These are phyloP conservation scores for Orthonychiurus folsomi DNA, from an alignment of 2,888 invertebrate species.

Conservation along the genomic window DNA sequence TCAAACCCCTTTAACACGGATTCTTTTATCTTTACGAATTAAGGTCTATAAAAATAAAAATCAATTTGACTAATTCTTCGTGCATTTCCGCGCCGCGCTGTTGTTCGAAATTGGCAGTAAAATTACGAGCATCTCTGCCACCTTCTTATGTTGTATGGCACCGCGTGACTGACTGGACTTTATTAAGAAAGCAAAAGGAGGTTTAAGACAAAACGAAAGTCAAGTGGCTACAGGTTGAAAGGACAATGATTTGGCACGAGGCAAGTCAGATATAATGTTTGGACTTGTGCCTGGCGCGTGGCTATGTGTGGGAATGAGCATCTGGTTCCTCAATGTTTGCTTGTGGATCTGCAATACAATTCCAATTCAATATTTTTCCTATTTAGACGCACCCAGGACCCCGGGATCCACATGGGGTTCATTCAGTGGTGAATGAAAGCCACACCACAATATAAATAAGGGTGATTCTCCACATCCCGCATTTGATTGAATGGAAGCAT, in stretches of 20 bases:
- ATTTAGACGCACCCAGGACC: slow-evolving; percentile 1
- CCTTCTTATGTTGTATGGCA: too few relatives aligned
- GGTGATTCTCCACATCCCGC: not conserved
- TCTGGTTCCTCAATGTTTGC: slow-evolving; percentile 33
- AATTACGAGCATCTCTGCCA: too few relatives aligned
- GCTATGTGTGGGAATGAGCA: slow-evolving; percentile 33
- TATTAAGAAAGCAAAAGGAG: too few relatives aligned
- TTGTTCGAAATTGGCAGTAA: too few relatives aligned
- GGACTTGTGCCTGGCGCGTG: not conserved
- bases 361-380: slow-evolving; percentile 1
- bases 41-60: too few relatives aligned
- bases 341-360: not conserved
- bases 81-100: too few relatives aligned
- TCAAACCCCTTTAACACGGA: too few relatives aligned
- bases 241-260: slow-evolving; percentile 5
- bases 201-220: slow-evolving; percentile 7
- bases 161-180: too few relatives aligned
- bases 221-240: not conserved
- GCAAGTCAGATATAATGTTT: not conserved
- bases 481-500: not conserved
- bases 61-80: too few relatives aligned
- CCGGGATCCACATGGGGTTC: too few relatives aligned
- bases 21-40: too few relatives aligned
- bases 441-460: not conserved
- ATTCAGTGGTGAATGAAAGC: not conserved